Evolutionary conservation across 2,888 invertebrate species (phyloP).

Genomic region (Copidosoma aretas): DNA sequence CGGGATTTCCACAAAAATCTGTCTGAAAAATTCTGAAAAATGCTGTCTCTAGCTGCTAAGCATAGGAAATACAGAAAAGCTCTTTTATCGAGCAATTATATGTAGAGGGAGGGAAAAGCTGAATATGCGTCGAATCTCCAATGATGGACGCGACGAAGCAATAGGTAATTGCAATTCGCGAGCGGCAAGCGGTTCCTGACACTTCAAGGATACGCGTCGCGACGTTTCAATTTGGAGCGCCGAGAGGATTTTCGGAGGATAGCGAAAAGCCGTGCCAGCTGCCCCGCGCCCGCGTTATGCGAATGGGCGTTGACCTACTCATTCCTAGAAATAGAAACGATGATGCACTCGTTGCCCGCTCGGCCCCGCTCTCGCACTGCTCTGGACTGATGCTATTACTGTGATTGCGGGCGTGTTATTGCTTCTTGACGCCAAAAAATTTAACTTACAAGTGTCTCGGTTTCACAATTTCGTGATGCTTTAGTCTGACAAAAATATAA

Average conservation of each 20-base stretch:
- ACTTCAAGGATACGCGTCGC: constrained; percentile 14
- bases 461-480: background rate
- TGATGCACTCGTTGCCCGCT: constrained; percentile 51
- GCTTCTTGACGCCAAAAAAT: background rate
- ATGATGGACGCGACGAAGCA: too few species aligned
- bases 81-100: too few species aligned
- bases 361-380: constrained; percentile 40
- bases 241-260: constrained; percentile 33
- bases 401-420: background rate
- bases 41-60: too few species aligned
- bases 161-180: background rate
- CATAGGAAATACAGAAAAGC: too few species aligned
- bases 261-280: constrained; percentile 46
- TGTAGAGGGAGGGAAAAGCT: too few species aligned
- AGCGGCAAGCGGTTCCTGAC: constrained; percentile 26
- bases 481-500: background rate
- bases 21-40: too few species aligned
- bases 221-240: constrained; percentile 33
- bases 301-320: constrained; percentile 57
- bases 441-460: background rate
- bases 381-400: constrained; percentile 1
- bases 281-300: constrained; percentile 40
- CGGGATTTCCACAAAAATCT: too few species aligned
- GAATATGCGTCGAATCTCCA: too few species aligned
- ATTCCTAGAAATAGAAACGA: constrained; percentile 60